phyloP scores from a whole-genome alignment of 1,140 invertebrate genomes.

The Drepana arcuata region DNA sequence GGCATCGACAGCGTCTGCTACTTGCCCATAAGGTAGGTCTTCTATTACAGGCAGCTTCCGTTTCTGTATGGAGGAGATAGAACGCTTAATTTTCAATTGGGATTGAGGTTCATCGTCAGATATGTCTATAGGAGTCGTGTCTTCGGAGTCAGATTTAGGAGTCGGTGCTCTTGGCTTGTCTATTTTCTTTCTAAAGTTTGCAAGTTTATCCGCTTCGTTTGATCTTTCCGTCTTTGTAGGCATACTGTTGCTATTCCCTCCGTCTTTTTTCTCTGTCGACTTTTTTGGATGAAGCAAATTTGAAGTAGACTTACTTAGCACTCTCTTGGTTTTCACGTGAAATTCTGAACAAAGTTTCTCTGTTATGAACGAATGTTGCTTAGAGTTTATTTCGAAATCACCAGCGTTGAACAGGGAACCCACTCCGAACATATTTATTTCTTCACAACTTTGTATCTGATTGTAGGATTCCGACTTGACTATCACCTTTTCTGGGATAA shows the following conservation, averaged over 20 bases:
- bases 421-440: constrained; percentile 67
- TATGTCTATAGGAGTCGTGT: constrained; percentile 46
- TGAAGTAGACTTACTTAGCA: constrained; percentile 74
- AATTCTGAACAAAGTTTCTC: constrained; percentile 76
- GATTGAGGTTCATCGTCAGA: constrained; percentile 51
- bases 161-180: constrained; percentile 60
- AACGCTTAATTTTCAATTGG: constrained; percentile 58
- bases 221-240: constrained; percentile 58
- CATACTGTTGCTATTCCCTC: constrained; percentile 62
- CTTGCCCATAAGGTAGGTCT: constrained; percentile 69
- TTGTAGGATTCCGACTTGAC: constrained; percentile 67
- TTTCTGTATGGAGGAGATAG: constrained; percentile 69
- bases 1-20: constrained; percentile 59
- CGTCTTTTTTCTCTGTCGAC: constrained; percentile 54
- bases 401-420: constrained; percentile 62
- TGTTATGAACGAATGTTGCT: constrained; percentile 74
- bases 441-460: constrained; percentile 70
- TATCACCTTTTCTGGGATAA: constrained; percentile 68
- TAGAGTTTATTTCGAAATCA: constrained; percentile 64
- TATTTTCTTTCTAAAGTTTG: constrained; percentile 62
- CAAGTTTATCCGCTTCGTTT: constrained; percentile 41
- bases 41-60: constrained; percentile 68
- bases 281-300: constrained; percentile 72
- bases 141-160: constrained; percentile 55
- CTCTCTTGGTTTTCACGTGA: constrained; percentile 74